Percentiles rank a stretch among this genome's conserved stretches.
These are phyloP conservation scores for Neomorphus geoffroyi DNA, from an alignment of 2,797 vertebrate genomes.

Conservation along the genomic window DNA sequence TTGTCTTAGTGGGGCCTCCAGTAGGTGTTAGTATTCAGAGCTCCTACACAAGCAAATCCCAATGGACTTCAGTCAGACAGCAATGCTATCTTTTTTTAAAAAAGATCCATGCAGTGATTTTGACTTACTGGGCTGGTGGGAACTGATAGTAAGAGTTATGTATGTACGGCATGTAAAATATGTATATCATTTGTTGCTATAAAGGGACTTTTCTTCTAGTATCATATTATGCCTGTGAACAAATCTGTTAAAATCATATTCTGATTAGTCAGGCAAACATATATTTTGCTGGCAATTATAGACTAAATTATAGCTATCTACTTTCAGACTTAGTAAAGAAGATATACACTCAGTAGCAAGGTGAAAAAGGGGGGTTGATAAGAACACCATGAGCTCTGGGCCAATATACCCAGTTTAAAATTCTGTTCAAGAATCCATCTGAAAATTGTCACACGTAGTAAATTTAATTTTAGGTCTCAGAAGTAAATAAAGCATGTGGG, in stretches of 20 bases:
- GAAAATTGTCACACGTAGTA: not conserved
- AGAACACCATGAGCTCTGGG: not conserved
- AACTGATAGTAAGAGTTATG: rapidly evolving
- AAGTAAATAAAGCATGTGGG: not conserved
- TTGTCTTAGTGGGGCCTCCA: rapidly evolving
- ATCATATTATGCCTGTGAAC: not conserved
- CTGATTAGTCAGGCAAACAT: not conserved
- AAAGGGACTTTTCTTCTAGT: not conserved
- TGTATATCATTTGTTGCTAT: not conserved
- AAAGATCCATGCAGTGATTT: not conserved
- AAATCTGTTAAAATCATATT: not conserved
- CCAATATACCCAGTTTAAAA: not conserved
- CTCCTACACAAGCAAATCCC: not conserved
- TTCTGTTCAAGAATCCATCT: not conserved
- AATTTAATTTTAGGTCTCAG: not conserved
- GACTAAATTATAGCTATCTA: not conserved
- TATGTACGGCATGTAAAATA: not conserved
- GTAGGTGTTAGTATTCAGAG: not conserved
- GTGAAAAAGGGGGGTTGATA: not conserved
- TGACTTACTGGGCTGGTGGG: not conserved
- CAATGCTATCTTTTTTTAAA: not conserved
- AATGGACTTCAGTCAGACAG: not conserved
- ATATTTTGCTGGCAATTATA: not conserved
- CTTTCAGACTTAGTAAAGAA: not conserved
- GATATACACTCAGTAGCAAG: not conserved